These are phyloP conservation scores for Malurus cyaneus DNA, from an alignment of 2,113 vertebrate species.

Conservation along the genomic window DNA sequence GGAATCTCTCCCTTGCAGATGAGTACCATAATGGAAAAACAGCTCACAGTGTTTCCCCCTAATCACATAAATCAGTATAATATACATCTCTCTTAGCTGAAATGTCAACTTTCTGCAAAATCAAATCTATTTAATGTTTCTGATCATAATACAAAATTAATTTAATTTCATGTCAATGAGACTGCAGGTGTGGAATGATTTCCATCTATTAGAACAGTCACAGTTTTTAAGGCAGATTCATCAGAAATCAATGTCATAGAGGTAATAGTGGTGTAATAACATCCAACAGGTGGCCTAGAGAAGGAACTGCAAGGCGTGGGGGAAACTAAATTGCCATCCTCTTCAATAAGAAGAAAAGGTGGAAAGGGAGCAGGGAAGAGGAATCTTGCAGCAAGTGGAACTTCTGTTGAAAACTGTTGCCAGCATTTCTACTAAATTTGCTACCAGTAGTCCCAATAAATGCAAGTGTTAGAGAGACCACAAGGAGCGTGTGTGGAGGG, in stretches of 20 bases:
- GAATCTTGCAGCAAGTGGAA: background rate
- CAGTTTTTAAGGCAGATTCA: background rate
- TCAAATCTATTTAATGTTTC: background rate
- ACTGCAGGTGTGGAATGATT: background rate
- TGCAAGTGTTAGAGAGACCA: background rate
- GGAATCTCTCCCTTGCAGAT: background rate
- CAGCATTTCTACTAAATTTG: background rate
- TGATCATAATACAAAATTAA: constrained; percentile 12
- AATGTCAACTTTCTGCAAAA: background rate
- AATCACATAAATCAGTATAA: background rate
- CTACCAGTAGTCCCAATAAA: background rate
- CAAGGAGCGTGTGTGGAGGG: background rate
- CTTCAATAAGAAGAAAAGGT: background rate
- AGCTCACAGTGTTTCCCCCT: background rate
- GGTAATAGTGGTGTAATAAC: background rate
- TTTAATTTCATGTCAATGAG: background rate
- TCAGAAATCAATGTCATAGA: background rate
- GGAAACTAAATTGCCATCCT: background rate
- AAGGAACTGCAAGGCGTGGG: background rate
- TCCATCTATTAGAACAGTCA: background rate
- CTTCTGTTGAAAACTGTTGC: background rate
- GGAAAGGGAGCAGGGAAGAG: background rate
- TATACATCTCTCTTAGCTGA: background rate
- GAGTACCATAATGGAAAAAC: background rate
- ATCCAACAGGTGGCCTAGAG: background rate